Conservation (phyloP, 2,888 invertebrate species). For the Steinernema hermaphroditum region DNA sequence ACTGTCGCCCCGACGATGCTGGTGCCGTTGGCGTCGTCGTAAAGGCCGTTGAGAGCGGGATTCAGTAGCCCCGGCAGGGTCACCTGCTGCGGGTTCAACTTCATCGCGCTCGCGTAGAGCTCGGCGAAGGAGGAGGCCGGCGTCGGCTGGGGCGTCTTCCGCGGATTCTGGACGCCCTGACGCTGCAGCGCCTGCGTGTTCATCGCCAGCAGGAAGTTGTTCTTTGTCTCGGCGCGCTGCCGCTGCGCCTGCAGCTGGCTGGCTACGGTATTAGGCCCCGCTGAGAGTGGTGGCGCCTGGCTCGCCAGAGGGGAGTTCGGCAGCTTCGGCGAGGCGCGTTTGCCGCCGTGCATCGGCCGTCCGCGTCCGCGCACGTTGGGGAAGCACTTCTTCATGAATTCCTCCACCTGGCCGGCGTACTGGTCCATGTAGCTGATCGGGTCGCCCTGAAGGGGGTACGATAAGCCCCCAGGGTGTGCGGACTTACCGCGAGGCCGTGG, state of each 20-base stretch:
- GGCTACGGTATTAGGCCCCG: not conserved
- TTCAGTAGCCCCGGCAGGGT: conserved; percentile 3
- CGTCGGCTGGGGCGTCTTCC: too few relatives aligned
- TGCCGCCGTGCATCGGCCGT: conserved; percentile 62
- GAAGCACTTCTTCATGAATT: conserved; percentile 66
- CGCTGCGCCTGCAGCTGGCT: conserved; percentile 9
- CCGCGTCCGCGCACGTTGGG: conserved; percentile 65
- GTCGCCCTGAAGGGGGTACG: conserved; percentile 44
- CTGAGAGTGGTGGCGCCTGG: not conserved
- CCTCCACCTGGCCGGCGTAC: conserved; percentile 65
- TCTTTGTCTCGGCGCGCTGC: not conserved
- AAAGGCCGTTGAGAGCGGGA: not conserved
- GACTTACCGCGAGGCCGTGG: conserved; percentile 43
- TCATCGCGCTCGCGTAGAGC: conserved; percentile 1
- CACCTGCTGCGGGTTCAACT: not conserved
- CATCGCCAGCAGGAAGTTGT: conserved; percentile 3
- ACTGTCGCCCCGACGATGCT: conserved; percentile 2
- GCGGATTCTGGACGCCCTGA: not conserved
- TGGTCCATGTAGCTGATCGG: conserved; percentile 66
- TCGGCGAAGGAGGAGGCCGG: too few relatives aligned
- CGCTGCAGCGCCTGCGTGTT: not conserved
- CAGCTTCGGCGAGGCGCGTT: conserved; percentile 21
- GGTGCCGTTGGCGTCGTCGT: not conserved
- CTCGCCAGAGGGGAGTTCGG: not conserved
- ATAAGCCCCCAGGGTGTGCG: not conserved